Conservation (phyloP, 2,797 vertebrate genomes). For the Microctenopoma stevenorrisi region DNA sequence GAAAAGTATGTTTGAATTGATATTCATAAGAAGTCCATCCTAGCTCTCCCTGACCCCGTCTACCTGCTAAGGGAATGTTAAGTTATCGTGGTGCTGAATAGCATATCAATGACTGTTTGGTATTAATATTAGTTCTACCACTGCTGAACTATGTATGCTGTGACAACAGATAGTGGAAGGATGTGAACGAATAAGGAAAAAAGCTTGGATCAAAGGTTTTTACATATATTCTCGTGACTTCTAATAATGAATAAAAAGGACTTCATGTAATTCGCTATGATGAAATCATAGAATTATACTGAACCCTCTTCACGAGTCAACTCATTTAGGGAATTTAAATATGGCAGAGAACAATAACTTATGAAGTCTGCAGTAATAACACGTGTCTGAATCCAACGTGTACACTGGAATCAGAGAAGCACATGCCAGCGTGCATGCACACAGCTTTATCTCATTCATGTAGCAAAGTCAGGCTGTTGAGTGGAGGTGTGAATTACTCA, state of each 20-base stretch:
- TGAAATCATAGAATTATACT: background rate
- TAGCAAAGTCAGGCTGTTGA: slow-evolving; percentile 65
- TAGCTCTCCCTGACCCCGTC: slow-evolving; percentile 64
- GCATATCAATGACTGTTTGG: slow-evolving; percentile 68
- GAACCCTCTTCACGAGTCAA: background rate
- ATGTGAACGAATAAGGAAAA: background rate
- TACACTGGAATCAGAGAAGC: background rate
- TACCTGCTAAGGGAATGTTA: slow-evolving; percentile 64
- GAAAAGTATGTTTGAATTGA: slow-evolving; percentile 57
- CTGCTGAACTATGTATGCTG: slow-evolving; percentile 1
- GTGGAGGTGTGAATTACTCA: slow-evolving; percentile 77
- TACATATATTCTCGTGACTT: slow-evolving; percentile 5
- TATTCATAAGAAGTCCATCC: slow-evolving; percentile 68
- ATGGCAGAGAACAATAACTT: background rate
- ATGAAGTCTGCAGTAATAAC: background rate
- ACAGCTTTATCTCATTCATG: slow-evolving; percentile 43
- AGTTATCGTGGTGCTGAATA: slow-evolving; percentile 56
- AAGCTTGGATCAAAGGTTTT: background rate
- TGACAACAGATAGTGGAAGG: slow-evolving; percentile 16
- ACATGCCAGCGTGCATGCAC: background rate
- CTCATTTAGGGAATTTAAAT: background rate
- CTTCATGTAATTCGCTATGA: background rate
- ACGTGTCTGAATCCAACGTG: background rate
- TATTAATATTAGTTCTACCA: slow-evolving; percentile 41
- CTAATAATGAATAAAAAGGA: background rate